These are phyloP conservation scores for Hydropotes inermis DNA, from an alignment of 2,113 vertebrate species.

Conservation along the genomic window DNA sequence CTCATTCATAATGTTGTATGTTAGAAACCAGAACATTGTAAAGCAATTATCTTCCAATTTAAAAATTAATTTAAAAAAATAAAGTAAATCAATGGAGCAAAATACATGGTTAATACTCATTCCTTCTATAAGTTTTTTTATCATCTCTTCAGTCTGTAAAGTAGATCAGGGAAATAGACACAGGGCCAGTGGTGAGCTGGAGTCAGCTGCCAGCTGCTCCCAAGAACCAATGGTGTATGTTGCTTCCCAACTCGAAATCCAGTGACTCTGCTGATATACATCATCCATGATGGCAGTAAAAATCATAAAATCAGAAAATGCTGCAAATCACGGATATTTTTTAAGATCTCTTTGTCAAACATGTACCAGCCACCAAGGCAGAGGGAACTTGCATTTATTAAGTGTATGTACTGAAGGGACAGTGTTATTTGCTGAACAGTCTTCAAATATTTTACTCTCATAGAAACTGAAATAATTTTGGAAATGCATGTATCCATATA, in stretches of 20 bases:
- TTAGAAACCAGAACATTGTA: not conserved
- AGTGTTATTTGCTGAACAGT: not conserved
- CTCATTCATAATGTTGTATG: not conserved
- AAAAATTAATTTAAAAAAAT: not conserved
- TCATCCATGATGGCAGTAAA: not conserved
- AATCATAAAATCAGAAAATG: not conserved
- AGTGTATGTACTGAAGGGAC: not conserved
- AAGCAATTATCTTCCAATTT: not conserved
- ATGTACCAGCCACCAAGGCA: not conserved
- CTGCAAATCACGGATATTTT: not conserved
- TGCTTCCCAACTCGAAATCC: not conserved
- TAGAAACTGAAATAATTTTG: not conserved
- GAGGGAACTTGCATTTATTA: not conserved
- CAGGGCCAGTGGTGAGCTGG: not conserved
- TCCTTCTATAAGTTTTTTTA: not conserved
- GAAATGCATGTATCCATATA: not conserved
- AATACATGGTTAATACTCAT: not conserved
- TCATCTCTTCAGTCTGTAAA: not conserved
- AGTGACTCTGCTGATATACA: not conserved
- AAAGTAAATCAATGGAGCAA: not conserved
- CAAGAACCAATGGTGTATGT: not conserved
- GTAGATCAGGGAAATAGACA: not conserved
- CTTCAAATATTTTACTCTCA: not conserved
- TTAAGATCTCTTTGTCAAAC: not conserved
- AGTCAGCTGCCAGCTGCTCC: not conserved